Conservation (phyloP, 2,113 vertebrate species). For the Ondatra zibethicus region DNA sequence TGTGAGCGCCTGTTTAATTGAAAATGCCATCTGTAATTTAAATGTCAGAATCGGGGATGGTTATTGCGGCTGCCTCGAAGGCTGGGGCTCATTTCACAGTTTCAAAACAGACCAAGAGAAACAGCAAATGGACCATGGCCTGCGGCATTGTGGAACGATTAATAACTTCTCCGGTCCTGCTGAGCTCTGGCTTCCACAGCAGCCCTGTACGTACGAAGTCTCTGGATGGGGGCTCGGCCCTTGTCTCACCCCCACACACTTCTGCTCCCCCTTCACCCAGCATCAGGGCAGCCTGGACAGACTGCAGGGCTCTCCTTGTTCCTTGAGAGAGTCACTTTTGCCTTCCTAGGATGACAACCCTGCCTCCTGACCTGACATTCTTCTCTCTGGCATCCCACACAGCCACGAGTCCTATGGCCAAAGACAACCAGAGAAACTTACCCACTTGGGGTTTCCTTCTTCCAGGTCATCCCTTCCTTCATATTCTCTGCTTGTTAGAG, state of each 20-base stretch:
- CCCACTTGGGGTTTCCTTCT: conserved; percentile 18
- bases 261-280: background rate
- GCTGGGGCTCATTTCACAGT: conserved; percentile 84
- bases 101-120: conserved; percentile 85
- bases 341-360: background rate
- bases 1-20: conserved; percentile 87
- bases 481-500: conserved; percentile 66
- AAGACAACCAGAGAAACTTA: background rate
- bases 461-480: background rate
- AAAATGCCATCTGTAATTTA: conserved; percentile 90
- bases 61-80: conserved; percentile 84
- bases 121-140: conserved; percentile 81
- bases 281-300: background rate
- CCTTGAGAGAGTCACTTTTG: background rate
- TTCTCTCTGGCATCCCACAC: background rate
- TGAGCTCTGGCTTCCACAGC: background rate
- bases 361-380: background rate
- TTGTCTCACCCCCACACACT: background rate
- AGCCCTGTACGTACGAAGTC: background rate
- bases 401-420: background rate
- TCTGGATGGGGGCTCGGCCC: background rate
- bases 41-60: conserved; percentile 85
- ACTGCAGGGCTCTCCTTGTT: background rate
- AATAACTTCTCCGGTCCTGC: conserved; percentile 46
- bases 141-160: conserved; percentile 45